Evolutionary conservation across 2,888 invertebrate genomes (phyloP).

Genomic region (Aplocera efformata): DNA sequence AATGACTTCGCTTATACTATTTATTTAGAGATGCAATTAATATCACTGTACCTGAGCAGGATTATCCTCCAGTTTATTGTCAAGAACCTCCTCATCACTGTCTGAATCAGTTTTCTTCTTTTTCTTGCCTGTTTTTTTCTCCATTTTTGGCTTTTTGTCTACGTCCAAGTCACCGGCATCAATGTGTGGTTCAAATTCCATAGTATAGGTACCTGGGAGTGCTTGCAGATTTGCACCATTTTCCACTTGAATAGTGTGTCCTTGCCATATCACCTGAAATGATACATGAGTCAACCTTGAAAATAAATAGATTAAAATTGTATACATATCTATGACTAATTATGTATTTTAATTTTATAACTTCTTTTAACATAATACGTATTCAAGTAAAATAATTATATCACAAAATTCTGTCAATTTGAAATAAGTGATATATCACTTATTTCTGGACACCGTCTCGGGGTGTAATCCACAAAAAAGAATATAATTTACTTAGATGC

Average conservation of each 20-base stretch:
- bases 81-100: slow-evolving; percentile 76
- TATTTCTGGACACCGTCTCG: too few relatives aligned
- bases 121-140: slow-evolving; percentile 69
- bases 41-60: slow-evolving; percentile 67
- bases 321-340: neutral
- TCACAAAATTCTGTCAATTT: too few relatives aligned
- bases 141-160: slow-evolving; percentile 70
- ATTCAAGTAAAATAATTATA: too few relatives aligned
- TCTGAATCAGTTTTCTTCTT: slow-evolving; percentile 75
- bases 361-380: too few relatives aligned
- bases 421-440: too few relatives aligned
- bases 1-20: too few relatives aligned
- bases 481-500: too few relatives aligned
- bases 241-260: slow-evolving; percentile 83
- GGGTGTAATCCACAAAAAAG: too few relatives aligned
- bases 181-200: slow-evolving; percentile 62
- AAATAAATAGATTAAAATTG: neutral
- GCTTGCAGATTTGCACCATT: slow-evolving; percentile 67
- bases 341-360: too few relatives aligned
- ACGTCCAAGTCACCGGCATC: slow-evolving; percentile 60
- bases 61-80: slow-evolving; percentile 86
- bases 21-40: neutral
- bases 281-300: neutral
- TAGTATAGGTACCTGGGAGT: slow-evolving; percentile 57
- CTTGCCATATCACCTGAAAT: slow-evolving; percentile 83